phyloP scores from a whole-genome alignment of 1,140 invertebrate species.

The Bombus cullumanus region DNA sequence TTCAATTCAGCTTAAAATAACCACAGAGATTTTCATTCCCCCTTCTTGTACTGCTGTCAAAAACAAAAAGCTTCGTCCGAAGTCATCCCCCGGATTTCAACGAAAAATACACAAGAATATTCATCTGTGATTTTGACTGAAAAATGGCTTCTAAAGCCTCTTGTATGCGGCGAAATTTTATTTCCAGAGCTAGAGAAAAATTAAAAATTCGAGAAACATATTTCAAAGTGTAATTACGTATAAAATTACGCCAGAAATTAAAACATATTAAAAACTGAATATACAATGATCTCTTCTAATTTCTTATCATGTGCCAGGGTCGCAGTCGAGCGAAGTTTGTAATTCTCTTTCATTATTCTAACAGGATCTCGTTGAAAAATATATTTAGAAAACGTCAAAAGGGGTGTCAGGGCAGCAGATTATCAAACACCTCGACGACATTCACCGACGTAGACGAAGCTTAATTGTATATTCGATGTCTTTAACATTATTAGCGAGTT shows the following conservation, averaged over 20 bases:
- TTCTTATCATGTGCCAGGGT: background rate
- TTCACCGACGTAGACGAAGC: background rate
- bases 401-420: background rate
- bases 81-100: background rate
- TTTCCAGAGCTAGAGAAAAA: background rate
- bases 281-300: background rate
- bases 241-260: background rate
- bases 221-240: background rate
- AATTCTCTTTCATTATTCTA: background rate
- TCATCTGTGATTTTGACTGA: background rate
- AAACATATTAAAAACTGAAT: background rate
- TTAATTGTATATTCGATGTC: constrained; percentile 17
- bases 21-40: background rate
- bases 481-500: constrained; percentile 42
- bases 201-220: background rate
- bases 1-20: constrained; percentile 22
- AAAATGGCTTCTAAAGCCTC: background rate
- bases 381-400: background rate
- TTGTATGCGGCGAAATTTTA: background rate
- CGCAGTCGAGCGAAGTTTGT: background rate
- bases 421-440: too few relatives aligned
- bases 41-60: background rate
- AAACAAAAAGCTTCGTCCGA: background rate
- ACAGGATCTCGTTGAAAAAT: background rate
- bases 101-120: background rate